Percentiles rank a stretch among this genome's conserved stretches.
phyloP scores from a whole-genome alignment of 2,888 invertebrate genomes.

The Ormia ochracea region DNA sequence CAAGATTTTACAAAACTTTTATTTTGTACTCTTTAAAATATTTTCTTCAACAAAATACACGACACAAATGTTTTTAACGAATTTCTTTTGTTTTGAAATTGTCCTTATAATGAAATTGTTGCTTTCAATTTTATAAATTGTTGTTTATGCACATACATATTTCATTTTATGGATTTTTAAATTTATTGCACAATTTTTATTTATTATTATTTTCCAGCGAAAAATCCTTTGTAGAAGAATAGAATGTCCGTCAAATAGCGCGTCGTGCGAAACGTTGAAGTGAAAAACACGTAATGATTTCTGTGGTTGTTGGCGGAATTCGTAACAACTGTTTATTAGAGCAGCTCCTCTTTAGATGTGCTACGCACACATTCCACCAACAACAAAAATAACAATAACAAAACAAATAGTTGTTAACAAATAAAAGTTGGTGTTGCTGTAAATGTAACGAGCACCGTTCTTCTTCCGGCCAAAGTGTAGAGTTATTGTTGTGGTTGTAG shows the following conservation, averaged over 20 bases:
- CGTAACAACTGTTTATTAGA: constrained; percentile 34
- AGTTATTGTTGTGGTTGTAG: constrained; percentile 23
- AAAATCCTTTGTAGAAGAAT: not conserved
- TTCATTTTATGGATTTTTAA: not conserved
- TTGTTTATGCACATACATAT: not conserved
- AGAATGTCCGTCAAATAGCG: constrained; percentile 28
- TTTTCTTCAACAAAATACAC: too few relatives aligned
- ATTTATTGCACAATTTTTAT: not conserved
- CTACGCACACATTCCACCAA: not conserved
- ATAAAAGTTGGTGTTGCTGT: constrained; percentile 7
- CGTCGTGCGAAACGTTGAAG: constrained; percentile 58
- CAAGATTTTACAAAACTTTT: too few relatives aligned
- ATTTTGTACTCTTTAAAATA: too few relatives aligned
- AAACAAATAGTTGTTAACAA: constrained; percentile 30
- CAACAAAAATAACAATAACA: not conserved
- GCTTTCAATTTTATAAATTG: not conserved
- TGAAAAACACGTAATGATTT: constrained; percentile 61
- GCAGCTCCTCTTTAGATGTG: constrained; percentile 16
- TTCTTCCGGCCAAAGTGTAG: constrained; percentile 19
- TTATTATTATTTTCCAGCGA: not conserved
- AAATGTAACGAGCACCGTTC: constrained; percentile 29
- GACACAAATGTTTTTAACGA: too few relatives aligned
- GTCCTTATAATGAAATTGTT: not conserved
- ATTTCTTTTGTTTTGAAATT: not conserved
- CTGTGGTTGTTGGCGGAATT: constrained; percentile 55